Base-by-base conservation (phyloP, 2,888 invertebrate genomes). In the Augochlorella aurata region DNA sequence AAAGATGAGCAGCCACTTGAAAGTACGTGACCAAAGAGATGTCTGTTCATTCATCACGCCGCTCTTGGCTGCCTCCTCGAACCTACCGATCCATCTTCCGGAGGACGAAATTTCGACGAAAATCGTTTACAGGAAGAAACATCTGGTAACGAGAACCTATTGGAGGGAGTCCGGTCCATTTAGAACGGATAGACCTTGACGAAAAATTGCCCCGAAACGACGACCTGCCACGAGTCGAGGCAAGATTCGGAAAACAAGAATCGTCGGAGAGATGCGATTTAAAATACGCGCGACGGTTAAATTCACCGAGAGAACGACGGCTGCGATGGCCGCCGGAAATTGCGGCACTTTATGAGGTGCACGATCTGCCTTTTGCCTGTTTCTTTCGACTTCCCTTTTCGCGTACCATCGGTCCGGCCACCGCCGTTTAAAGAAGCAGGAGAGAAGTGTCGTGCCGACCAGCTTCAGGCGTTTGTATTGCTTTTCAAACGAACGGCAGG, bases 321-420 rank as follows among this genome's bases (percentile, higher is more conserved):
- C 61, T 21, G 80, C 80, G 68, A 80, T 84, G 77, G 82, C 79
- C 66, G 83, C 77, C 85, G 88, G 87, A 88, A 87, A 89, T 89
- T 89, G 89, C 87, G 79, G 80, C 81, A 85, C 81, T 89, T 89
- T 85, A 88, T 87, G 89, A 88, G 87, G 47, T 74, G 81, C 81
- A 67, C 82, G 78, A 82, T 83, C 72, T 54, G 78, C 75, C 80
- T 81, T 85, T 78, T 75, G 70, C 77, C 77, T 68, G 82, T 81
- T 81, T 81, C 83, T 80, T 83, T 86, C 78, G 82, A 88, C 83
- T 78, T 82, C 78, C 82, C 72, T 73, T 70, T 76, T 71, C 74
- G 54, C 70, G 68, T 74, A 18, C 50, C 63, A 29, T 69, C 63
- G 18, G 18, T 29, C 47, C 38, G 74, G 38, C 61, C n/a, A 66